Conservation (phyloP, 1,140 invertebrate genomes). For the Euura lappo region DNA sequence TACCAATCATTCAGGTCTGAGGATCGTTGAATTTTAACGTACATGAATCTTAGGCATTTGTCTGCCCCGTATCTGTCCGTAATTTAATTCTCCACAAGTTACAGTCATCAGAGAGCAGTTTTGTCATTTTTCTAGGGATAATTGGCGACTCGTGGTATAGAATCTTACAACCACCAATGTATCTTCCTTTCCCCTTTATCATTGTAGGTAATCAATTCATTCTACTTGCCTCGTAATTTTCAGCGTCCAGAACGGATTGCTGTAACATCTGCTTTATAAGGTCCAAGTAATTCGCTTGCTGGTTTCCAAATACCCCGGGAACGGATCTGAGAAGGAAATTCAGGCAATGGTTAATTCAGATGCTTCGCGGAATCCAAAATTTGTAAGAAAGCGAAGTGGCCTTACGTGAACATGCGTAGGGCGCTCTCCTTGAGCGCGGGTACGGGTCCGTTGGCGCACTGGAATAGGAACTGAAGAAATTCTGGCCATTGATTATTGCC, state of each 20-base stretch:
- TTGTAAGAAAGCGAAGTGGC: conserved; percentile 28
- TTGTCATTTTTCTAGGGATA: conserved; percentile 43
- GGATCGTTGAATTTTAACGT: too few species aligned
- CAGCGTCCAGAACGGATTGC: conserved; percentile 75
- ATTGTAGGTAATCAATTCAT: neutral
- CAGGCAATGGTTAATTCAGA: conserved; percentile 18
- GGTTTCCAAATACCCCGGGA: conserved; percentile 96
- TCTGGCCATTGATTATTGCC: conserved; percentile 97
- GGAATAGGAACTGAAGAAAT: conserved; percentile 95
- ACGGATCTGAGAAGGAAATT: conserved; percentile 72
- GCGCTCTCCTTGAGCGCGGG: conserved; percentile 90
- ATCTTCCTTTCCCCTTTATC: conserved; percentile 45
- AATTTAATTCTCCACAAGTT: conserved; percentile 57
- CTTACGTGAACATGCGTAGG: conserved; percentile 91
- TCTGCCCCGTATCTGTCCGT: conserved; percentile 60
- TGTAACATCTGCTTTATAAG: conserved; percentile 95
- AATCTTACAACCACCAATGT: conserved; percentile 39
- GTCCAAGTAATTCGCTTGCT: conserved; percentile 89
- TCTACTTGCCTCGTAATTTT: conserved; percentile 68
- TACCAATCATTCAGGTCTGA: neutral
- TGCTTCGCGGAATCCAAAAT: conserved; percentile 17
- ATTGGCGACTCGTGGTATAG: conserved; percentile 41
- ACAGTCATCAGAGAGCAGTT: conserved; percentile 59
- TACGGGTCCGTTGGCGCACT: conserved; percentile 85
- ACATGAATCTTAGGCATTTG: conserved; percentile 7